Evolutionary conservation across 2,888 invertebrate species (phyloP).

Genomic region (Lymantria dispar): DNA sequence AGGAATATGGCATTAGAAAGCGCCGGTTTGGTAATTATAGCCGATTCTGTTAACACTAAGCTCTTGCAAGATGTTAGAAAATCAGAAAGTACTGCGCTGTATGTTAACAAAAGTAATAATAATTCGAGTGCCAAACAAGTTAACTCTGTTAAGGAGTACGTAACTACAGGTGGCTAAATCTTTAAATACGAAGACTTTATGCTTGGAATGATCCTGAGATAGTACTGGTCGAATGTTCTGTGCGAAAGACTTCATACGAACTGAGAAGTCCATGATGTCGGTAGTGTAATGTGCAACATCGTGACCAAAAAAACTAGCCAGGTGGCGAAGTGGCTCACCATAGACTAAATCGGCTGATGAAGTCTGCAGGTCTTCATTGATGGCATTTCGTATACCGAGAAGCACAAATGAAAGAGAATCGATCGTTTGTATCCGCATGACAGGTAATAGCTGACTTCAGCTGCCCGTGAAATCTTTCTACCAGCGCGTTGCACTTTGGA

Average conservation of each 20-base stretch:
- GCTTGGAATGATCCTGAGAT: conserved; percentile 13
- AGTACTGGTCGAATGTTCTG: conserved; percentile 17
- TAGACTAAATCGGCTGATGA: conserved; percentile 11
- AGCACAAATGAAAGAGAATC: conserved; percentile 9
- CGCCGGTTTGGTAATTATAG: conserved; percentile 1
- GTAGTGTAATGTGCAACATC: background rate
- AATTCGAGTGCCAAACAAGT: background rate
- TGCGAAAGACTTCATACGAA: conserved; percentile 16
- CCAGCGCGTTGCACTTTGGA: too few species aligned
- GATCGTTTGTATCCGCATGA: background rate
- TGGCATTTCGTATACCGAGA: conserved; percentile 10
- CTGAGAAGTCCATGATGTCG: conserved; percentile 18
- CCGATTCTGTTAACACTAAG: conserved; percentile 1
- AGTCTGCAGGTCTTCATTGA: conserved; percentile 13
- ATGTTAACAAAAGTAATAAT: too few species aligned
- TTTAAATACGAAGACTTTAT: conserved; percentile 28
- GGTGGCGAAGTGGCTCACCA: background rate
- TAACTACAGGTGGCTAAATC: conserved; percentile 15
- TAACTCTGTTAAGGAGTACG: background rate
- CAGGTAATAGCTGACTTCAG: background rate
- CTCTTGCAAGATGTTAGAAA: background rate
- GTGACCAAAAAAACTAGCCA: conserved; percentile 23
- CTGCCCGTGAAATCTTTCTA: background rate
- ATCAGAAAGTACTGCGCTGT: background rate
- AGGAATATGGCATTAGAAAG: too few species aligned